These are phyloP conservation scores for Drosophila subpulchrella DNA, from an alignment of 1,140 invertebrate genomes.

Conservation along the genomic window DNA sequence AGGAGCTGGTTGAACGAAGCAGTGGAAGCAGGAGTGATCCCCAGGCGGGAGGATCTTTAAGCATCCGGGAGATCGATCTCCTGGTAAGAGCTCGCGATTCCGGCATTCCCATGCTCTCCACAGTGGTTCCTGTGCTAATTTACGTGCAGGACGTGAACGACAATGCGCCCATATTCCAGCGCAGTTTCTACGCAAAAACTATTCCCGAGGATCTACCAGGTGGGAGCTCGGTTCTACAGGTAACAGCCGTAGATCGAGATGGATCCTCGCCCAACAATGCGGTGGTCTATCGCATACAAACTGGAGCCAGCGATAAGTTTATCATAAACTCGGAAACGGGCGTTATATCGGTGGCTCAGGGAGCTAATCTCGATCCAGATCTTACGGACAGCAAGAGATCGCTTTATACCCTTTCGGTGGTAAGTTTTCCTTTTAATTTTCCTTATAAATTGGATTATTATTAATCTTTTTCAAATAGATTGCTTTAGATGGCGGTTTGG, in stretches of 20 bases:
- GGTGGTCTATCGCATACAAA: constrained; percentile 94
- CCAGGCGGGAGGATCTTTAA: constrained; percentile 79
- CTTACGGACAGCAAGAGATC: constrained; percentile 90
- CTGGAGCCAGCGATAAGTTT: constrained; percentile 96
- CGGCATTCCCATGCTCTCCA: constrained; percentile 90
- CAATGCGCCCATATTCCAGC: constrained; percentile 92
- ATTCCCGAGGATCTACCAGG: constrained; percentile 93
- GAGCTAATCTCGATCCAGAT: constrained; percentile 95
- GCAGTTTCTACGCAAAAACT: constrained; percentile 89
- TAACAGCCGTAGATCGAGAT: constrained; percentile 93
- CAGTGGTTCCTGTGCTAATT: constrained; percentile 90
- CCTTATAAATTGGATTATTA: too few relatives aligned
- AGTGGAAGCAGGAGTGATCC: constrained; percentile 20
- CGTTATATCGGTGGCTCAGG: constrained; percentile 92
- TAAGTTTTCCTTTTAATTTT: constrained; percentile 71
- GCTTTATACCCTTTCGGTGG: constrained; percentile 88
- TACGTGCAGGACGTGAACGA: constrained; percentile 96
- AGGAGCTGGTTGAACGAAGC: constrained; percentile 85
- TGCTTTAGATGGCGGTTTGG: constrained; percentile 94
- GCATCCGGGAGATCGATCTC: constrained; percentile 90
- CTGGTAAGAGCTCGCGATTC: constrained; percentile 92
- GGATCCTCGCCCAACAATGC: constrained; percentile 94
- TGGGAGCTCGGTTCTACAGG: constrained; percentile 92
- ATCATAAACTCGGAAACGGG: constrained; percentile 93
- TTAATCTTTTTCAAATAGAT: constrained; percentile 70